These are phyloP conservation scores for Fistularia commersonii DNA, from an alignment of 2,797 vertebrate genomes.

Conservation along the genomic window DNA sequence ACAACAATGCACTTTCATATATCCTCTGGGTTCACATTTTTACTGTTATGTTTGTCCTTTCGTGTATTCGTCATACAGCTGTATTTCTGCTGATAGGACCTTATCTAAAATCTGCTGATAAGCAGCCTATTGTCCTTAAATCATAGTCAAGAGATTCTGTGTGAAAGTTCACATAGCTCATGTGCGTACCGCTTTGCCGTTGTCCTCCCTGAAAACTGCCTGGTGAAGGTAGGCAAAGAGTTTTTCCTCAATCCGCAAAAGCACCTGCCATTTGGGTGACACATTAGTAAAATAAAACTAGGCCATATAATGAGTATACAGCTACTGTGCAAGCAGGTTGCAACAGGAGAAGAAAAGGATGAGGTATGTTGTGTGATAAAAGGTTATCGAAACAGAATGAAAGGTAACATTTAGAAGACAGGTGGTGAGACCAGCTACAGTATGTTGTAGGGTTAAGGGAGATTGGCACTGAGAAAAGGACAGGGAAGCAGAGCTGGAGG, in stretches of 20 bases:
- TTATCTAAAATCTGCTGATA: conserved; percentile 21
- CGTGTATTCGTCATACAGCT: conserved; percentile 9
- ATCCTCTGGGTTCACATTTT: neutral
- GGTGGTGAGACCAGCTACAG: no score
- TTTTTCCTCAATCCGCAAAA: conserved; percentile 80
- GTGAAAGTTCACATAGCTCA: conserved; percentile 7
- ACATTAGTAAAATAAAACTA: no score
- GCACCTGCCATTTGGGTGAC: conserved; percentile 58
- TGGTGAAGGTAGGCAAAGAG: conserved; percentile 76
- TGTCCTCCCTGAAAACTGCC: conserved; percentile 76
- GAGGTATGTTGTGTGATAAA: no score
- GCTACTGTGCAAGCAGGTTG: no score
- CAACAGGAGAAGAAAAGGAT: no score
- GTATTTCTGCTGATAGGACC: conserved; percentile 17
- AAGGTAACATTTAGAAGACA: no score
- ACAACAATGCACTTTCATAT: no score
- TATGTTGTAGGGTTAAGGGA: no score
- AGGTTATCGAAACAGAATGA: no score
- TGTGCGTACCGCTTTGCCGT: conserved; percentile 70
- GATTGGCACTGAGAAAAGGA: no score
- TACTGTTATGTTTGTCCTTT: neutral
- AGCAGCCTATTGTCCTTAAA: neutral
- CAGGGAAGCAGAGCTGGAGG: no score
- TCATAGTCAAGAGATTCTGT: neutral
- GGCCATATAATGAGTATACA: no score